Base-by-base conservation (phyloP, 2,797 vertebrate species). In the Pangasius sanitwongsei region DNA sequence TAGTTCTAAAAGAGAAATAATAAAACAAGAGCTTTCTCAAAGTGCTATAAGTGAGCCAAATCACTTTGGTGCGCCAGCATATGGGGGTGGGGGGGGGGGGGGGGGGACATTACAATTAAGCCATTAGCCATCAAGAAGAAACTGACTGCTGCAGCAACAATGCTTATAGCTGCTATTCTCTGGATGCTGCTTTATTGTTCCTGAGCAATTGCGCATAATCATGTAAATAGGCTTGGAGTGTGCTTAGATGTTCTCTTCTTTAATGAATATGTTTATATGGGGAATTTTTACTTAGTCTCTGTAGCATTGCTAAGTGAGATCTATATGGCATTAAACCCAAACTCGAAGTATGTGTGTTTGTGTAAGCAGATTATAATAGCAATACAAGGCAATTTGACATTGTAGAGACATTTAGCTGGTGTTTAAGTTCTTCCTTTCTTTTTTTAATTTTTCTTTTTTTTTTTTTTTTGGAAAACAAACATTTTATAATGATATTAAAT, bases 121-220 rank as follows among this genome's bases (percentile, higher is more conserved):
- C 87, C 88, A 72, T 90, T 88, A 84, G 88, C 82, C 89, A 92
- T 94, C 89, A 91, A 81, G 88, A 90, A 89, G 83, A 59, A 87
- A 78, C 86, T 87, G 87, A 83, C 81, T 77, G 86, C 55, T 83
- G 83, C 78, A 20, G 6, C 25, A 31, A 13, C 37, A 25, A 31
- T 86, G 85, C 72, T 81, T 87, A 61, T 61, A 69, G 37, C 87
- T 57, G 37, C 87, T 57, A n/a, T 82, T 90, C 85, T 90, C 86
- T 89, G 75, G 41, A 81, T 82, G 61, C 82, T 20, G 63, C 77
- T 89, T 44, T 61, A 87, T 72, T 31, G 80, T 74, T n/a, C 37
- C 34, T 80, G 65, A 44, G 83, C 65, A 78, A 63, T 86, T 81
- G 44, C 25, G 16, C 72, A n/a, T 90, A 72, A 53, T 83, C 61